Evolutionary conservation across 2,888 invertebrate genomes (phyloP), one percentile per base, ranked within the genome.

Genomic region (Stenchaetothrips biformis): DNA sequence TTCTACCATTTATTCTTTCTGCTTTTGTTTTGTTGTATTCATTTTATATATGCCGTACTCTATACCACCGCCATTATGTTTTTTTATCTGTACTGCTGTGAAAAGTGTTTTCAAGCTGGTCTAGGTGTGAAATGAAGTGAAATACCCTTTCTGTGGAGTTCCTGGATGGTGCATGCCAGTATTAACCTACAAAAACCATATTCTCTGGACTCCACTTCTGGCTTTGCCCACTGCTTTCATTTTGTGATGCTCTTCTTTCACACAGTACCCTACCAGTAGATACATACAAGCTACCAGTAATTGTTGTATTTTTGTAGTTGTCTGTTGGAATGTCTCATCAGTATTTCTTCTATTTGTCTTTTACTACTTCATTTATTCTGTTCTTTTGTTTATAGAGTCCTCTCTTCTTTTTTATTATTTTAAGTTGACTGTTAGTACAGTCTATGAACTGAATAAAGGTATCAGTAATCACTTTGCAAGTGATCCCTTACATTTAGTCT

Each of bases 361-460:
- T 21, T 25, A 74, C 25, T 11, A 74, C 67, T 74, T 74, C 67
- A 74, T 74, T 74, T 21, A 74, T 25, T 21, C 67, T 74, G 67
- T 74, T 74, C 67, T 74, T 74, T 74, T 74, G 67, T 74, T 21
- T 74, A 74, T 74, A 74, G 25, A 25, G 21, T 74, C 25, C 67
- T 74, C 11, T 74, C 25, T 74, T 59, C 59, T 59, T 18, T 59
- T 74, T 21, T 67, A 9, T 74, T 7, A 25, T 74, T 74, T 74
- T 74, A 74, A 21, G 67, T 74, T 74, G 67, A 74, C 67, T 74
- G 67, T 21, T 74, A 74, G 67, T 74, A 21, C 67, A 74, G 67
- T 74, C 67, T 74, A 74, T 25, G 67, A 74, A 74, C 67, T 74
- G 67, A 74, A 25, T 74, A 74, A 37, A 74, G 25, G 18, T 53